Evolutionary conservation across 2,113 vertebrate species (phyloP).

Genomic region (Dromiciops gliroides): DNA sequence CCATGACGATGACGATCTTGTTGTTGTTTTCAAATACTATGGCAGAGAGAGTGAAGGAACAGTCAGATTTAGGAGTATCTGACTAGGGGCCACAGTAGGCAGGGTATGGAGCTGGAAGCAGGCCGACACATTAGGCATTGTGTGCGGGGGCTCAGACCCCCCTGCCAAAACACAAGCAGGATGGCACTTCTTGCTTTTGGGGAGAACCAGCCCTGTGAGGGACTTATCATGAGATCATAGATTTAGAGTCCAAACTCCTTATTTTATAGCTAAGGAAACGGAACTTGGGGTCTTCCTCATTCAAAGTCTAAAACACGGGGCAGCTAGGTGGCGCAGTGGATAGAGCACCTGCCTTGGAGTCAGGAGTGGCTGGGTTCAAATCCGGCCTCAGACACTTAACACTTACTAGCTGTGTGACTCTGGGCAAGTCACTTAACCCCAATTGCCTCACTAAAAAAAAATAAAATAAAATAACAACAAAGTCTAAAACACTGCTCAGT

Average conservation of each 20-base stretch:
- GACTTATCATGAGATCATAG: background rate
- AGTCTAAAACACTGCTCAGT: background rate
- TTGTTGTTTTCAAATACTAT: slow-evolving; percentile 99
- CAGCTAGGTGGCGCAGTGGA: too few relatives aligned
- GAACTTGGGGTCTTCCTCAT: background rate
- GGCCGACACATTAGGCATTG: background rate
- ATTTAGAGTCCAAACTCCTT: background rate
- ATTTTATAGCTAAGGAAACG: background rate
- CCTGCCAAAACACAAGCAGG: background rate
- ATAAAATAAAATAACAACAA: too few relatives aligned
- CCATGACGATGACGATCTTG: slow-evolving; percentile 99
- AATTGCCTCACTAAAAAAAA: too few relatives aligned
- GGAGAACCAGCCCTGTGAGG: background rate
- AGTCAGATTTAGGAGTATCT: slow-evolving; percentile 41
- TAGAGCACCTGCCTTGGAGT: too few relatives aligned
- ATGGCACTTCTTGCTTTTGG: background rate
- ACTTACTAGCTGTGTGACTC: too few relatives aligned
- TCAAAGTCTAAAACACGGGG: too few relatives aligned
- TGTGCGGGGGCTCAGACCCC: background rate
- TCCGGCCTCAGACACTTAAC: too few relatives aligned
- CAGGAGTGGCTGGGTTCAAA: too few relatives aligned
- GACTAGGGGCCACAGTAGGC: background rate
- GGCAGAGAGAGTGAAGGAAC: rapidly evolving
- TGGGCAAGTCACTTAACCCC: too few relatives aligned
- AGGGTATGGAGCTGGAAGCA: background rate